These are phyloP conservation scores for Oreochromis grahami DNA, from an alignment of 2,797 vertebrate genomes.

Conservation along the genomic window DNA sequence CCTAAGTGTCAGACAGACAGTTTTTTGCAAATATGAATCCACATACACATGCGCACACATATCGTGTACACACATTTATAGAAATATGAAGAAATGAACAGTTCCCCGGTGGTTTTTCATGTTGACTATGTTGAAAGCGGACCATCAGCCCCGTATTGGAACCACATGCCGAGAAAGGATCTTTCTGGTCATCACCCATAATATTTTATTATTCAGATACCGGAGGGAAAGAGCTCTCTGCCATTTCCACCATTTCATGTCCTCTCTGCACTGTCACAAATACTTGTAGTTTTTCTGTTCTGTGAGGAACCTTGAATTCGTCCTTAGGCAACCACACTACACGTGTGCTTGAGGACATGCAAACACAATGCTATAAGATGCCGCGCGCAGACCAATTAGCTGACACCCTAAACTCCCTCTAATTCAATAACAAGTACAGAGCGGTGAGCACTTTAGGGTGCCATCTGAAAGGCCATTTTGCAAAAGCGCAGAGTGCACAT, in stretches of 20 bases:
- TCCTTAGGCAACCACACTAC: background rate
- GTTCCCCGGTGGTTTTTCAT: conserved; percentile 36
- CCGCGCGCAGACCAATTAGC: conserved; percentile 64
- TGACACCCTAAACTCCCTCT: conserved; percentile 63
- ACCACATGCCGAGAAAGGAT: conserved; percentile 62
- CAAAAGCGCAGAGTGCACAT: conserved; percentile 45
- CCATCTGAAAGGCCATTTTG: conserved; percentile 59
- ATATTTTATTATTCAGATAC: conserved; percentile 9
- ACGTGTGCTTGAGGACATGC: conserved; percentile 32
- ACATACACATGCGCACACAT: background rate
- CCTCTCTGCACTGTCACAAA: background rate
- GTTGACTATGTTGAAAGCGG: conserved; percentile 41
- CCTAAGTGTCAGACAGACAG: background rate
- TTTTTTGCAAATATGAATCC: background rate
- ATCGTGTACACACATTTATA: background rate
- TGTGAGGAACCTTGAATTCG: conserved; percentile 12
- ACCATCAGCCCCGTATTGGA: conserved; percentile 53
- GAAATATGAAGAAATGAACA: background rate
- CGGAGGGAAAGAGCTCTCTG: background rate
- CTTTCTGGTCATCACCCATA: conserved; percentile 16
- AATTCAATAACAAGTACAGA: conserved; percentile 72
- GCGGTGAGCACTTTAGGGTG: conserved; percentile 57
- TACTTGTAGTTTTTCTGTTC: background rate
- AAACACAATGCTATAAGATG: conserved; percentile 25
- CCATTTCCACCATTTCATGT: background rate